Percentiles rank a stretch among this genome's conserved stretches.
Conservation (phyloP, 1,140 invertebrate genomes). For the Brachionus plicatilis region DNA sequence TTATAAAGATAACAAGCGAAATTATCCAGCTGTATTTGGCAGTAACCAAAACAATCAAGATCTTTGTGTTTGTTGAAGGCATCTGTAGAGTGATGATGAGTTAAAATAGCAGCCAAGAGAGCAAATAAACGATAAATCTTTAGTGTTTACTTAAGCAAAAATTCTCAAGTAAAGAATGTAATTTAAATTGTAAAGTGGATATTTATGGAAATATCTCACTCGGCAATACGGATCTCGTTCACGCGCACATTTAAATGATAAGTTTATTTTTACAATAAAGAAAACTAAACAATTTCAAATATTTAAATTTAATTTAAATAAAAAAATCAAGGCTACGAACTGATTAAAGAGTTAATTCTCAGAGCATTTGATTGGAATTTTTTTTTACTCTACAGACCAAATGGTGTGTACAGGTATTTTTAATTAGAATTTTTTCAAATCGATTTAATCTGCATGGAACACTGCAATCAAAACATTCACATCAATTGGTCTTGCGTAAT, state of each 20-base stretch:
- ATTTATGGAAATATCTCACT: slow-evolving; percentile 24
- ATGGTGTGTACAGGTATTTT: not conserved
- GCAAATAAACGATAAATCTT: not conserved
- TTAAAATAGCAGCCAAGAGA: slow-evolving; percentile 5
- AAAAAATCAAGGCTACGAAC: not conserved
- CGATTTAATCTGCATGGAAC: not conserved
- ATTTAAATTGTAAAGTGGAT: slow-evolving; percentile 33
- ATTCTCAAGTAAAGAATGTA: not conserved
- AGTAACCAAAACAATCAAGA: not conserved
- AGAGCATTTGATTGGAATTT: not conserved
- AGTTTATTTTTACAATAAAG: not conserved
- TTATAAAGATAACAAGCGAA: not conserved
- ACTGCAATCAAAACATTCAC: not conserved
- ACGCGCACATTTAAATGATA: not conserved
- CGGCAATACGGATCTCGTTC: not conserved
- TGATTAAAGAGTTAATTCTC: not conserved
- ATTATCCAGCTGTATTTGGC: not conserved
- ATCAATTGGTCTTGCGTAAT: not conserved
- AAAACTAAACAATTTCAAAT: not conserved
- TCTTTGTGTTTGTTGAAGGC: not conserved
- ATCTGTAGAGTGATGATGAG: not conserved
- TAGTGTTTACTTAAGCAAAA: slow-evolving; percentile 11
- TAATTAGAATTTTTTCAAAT: not conserved
- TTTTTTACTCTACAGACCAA: not conserved
- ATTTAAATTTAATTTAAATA: slow-evolving; percentile 19